A percentile compares a stretch with the other conserved stretches of the same genome.
Evolutionary conservation across 2,113 vertebrate species (phyloP).

Genomic region (Brachionichthys hirsutus): DNA sequence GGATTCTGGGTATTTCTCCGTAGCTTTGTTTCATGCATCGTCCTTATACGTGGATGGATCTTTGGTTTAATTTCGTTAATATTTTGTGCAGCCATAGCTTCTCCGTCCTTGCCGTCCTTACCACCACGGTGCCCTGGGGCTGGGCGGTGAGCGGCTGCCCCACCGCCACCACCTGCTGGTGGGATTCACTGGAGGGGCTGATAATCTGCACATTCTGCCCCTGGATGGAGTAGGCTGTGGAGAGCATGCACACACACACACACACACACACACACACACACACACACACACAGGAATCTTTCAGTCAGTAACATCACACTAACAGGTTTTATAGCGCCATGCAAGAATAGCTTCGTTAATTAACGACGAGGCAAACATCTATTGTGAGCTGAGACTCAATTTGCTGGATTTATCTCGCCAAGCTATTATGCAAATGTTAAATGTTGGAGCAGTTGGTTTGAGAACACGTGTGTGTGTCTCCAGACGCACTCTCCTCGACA

Average conservation of each 20-base stretch:
- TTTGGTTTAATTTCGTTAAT: too few species aligned
- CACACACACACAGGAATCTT: constrained; percentile 17
- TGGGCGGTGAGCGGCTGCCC: constrained; percentile 94
- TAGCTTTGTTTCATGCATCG: too few species aligned
- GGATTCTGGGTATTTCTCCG: too few species aligned
- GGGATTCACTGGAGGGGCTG: constrained; percentile 97
- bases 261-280: constrained; percentile 6
- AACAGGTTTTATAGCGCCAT: constrained; percentile 42
- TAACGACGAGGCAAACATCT: constrained; percentile 55
- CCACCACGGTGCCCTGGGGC: constrained; percentile 98
- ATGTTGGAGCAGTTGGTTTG: constrained; percentile 38
- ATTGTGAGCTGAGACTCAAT: constrained; percentile 44
- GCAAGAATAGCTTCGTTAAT: constrained; percentile 57
- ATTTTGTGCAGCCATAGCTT: not conserved
- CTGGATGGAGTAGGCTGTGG: constrained; percentile 94
- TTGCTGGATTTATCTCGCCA: constrained; percentile 50
- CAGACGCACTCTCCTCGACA: constrained; percentile 33
- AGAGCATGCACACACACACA: constrained; percentile 26
- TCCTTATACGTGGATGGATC: too few species aligned
- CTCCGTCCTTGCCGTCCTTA: constrained; percentile 63
- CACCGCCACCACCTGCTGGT: constrained; percentile 98
- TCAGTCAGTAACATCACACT: constrained; percentile 18
- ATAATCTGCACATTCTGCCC: constrained; percentile 97
- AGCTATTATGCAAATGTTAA: constrained; percentile 55
- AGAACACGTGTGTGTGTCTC: constrained; percentile 35